Conservation (phyloP, 2,888 invertebrate genomes). For the Smittia aterrima region DNA sequence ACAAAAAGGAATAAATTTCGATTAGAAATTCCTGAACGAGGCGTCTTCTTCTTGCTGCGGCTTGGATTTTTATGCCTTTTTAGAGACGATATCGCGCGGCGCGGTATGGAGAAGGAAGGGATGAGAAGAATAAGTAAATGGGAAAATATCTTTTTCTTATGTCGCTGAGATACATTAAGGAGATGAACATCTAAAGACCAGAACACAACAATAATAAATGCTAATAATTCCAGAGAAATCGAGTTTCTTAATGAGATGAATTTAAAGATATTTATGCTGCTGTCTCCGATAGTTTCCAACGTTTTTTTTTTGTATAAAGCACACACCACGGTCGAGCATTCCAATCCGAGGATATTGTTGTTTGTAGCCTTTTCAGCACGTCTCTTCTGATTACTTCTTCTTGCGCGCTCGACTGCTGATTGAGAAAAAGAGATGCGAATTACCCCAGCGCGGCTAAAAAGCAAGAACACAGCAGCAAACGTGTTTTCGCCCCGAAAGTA, state of each 20-base stretch:
- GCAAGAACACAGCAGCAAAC: background rate
- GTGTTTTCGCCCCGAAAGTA: background rate
- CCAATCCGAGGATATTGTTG: conserved; percentile 31
- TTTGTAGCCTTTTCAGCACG: conserved; percentile 37
- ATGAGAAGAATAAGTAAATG: background rate
- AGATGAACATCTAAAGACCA: background rate
- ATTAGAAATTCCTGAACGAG: conserved; percentile 18
- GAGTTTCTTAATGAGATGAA: conserved; percentile 41
- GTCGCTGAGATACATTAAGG: background rate
- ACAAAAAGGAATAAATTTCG: background rate
- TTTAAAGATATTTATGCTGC: conserved; percentile 40
- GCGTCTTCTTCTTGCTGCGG: background rate
- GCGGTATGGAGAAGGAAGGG: background rate
- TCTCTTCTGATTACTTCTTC: background rate
- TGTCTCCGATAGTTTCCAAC: conserved; percentile 32
- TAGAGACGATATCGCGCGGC: background rate
- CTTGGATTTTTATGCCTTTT: conserved; percentile 8
- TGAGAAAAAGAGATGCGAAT: background rate
- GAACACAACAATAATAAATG: conserved; percentile 34
- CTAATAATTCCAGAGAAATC: conserved; percentile 41
- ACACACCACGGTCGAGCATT: conserved; percentile 15
- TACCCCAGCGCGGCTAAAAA: background rate
- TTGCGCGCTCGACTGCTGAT: conserved; percentile 9
- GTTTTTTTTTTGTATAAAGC: background rate
- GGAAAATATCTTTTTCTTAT: background rate